phyloP scores from a whole-genome alignment of 2,888 invertebrate genomes.

The Drosophila basisetae region DNA sequence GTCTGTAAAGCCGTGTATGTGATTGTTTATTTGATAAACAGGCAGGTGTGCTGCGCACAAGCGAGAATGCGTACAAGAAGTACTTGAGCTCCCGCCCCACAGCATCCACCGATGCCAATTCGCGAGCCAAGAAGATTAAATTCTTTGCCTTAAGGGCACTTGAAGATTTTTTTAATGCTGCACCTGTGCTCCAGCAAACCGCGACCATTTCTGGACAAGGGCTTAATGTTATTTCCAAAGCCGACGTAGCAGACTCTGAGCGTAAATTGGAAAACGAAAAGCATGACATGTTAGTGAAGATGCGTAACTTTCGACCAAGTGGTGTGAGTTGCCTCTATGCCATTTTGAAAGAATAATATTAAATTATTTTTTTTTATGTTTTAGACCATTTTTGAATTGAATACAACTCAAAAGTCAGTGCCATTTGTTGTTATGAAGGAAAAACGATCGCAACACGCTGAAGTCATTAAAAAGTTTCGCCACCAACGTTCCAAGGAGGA shows the following conservation, averaged over 20 bases:
- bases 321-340: conserved; percentile 71
- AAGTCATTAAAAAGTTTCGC: conserved; percentile 86
- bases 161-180: conserved; percentile 80
- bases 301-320: conserved; percentile 83
- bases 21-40: conserved; percentile 74
- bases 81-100: conserved; percentile 94
- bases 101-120: conserved; percentile 95
- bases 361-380: background rate
- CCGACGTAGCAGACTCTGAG: conserved; percentile 71
- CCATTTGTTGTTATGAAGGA: conserved; percentile 94
- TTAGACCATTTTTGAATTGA: conserved; percentile 95
- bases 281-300: conserved; percentile 82
- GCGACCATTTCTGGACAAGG: conserved; percentile 61
- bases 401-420: conserved; percentile 91
- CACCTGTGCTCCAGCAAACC: conserved; percentile 85
- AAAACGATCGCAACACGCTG: conserved; percentile 91
- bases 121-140: conserved; percentile 92
- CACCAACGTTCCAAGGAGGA: conserved; percentile 82
- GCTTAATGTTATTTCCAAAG: conserved; percentile 87
- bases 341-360: background rate
- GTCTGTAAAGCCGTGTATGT: background rate
- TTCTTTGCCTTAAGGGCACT: conserved; percentile 87
- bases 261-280: conserved; percentile 81
- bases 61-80: conserved; percentile 95
- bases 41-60: conserved; percentile 89